Base-by-base conservation (phyloP, 2,888 invertebrate species). In the Heliconius cydno region DNA sequence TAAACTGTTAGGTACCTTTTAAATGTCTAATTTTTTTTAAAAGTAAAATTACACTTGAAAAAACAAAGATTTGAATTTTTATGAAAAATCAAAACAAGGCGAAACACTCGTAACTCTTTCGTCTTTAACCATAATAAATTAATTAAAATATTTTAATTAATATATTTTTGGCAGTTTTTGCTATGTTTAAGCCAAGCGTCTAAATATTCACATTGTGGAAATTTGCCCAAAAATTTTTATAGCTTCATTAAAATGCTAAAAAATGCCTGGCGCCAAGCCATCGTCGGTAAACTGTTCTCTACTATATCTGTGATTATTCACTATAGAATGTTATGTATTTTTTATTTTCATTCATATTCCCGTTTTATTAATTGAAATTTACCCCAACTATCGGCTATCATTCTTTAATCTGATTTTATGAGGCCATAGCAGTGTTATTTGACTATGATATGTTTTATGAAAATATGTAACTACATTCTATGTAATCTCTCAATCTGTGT, bases 91-190 rank as follows among this genome's bases (percentile, higher is more conserved):
- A 9, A 22, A 9, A n/a, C n/a, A n/a, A 10, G n/a, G 3, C 10
- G 10, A 10, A 60, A 60, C n/a, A 5, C 5, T 2, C 25, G 25
- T 5, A 60, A 60, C 10, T n/a, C 60, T 60, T 60, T 65, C 7
- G 66, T 34, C 38, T 38, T 15, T n/a, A 12, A 4, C 5, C 7
- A 30, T 38, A 38, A 5, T 38, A 73, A 60, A 73, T 25, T 9
- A 60, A 38, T 38, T 30, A 6, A 38, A 2, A n/a, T 60, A 60
- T 38, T 34, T 38, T 15, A n/a, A 34, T 73, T n/a, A 22, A 1
- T n/a, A 34, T 13, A 60, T 34, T n/a, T n/a, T 73, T 60, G 73
- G 73, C 73, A 73, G 73, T 73, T 73, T 73, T 73, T 57, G 1
- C n/a, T 15, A 28, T 34, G 7, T 13, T n/a, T 1, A 34, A 60